Conservation (phyloP, 2,797 vertebrate genomes). For the Mustela erminea region DNA sequence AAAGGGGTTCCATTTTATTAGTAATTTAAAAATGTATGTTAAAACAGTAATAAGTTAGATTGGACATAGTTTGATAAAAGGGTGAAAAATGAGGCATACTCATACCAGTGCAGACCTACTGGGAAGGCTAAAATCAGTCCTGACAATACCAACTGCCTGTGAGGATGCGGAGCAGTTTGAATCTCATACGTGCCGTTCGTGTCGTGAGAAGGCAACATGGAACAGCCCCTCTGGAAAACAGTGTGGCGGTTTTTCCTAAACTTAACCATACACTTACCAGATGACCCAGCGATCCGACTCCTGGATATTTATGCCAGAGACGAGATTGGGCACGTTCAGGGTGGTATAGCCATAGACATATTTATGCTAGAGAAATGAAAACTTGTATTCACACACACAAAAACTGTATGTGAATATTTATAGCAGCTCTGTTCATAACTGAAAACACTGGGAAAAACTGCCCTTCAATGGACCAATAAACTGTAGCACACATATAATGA, state of each 20-base stretch:
- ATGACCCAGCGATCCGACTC: not conserved
- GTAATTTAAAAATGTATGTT: constrained; percentile 9
- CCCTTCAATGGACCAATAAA: not conserved
- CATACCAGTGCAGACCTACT: not conserved
- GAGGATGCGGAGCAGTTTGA: not conserved
- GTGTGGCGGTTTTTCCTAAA: not conserved
- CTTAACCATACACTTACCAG: not conserved
- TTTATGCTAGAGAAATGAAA: constrained; percentile 52
- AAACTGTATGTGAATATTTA: not conserved
- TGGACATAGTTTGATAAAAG: not conserved
- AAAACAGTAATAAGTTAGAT: constrained; percentile 40
- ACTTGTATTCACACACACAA: not conserved
- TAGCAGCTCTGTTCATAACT: not conserved
- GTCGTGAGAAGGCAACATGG: not conserved
- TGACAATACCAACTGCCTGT: not conserved
- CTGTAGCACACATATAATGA: not conserved
- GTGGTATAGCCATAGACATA: no score
- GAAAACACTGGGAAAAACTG: not conserved
- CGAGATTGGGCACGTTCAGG: no score
- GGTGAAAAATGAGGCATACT: not conserved
- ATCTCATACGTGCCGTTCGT: not conserved
- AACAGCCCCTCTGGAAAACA: not conserved
- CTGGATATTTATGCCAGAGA: constrained; percentile 3
- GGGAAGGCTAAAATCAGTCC: not conserved
- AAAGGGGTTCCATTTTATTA: not conserved